phyloP scores from a whole-genome alignment of 2,888 invertebrate genomes.

The Xanthia icteritia region DNA sequence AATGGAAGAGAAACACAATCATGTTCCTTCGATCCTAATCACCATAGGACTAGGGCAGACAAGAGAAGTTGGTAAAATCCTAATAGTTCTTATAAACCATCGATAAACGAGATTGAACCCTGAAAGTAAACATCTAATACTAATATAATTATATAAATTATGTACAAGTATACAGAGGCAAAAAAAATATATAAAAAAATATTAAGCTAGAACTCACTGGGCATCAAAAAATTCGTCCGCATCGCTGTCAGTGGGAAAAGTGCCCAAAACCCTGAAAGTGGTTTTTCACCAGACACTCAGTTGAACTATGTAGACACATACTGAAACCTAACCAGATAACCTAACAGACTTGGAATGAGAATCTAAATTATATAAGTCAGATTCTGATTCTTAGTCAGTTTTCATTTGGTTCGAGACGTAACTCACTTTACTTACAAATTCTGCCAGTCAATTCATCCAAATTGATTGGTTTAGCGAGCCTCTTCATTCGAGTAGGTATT shows the following conservation, averaged over 20 bases:
- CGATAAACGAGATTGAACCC: background rate
- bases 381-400: background rate
- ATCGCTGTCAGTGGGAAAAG: no score
- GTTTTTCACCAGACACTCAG: background rate
- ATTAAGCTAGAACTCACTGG: no score
- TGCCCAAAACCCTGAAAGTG: no score
- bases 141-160: no score
- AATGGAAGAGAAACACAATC: background rate
- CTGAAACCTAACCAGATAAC: background rate
- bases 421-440: slow-evolving; percentile 29
- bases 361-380: background rate
- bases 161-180: no score
- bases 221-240: no score
- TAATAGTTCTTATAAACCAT: background rate
- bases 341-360: background rate
- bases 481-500: background rate
- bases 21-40: background rate
- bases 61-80: background rate
- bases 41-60: background rate
- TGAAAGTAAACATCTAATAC: no score
- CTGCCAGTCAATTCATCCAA: slow-evolving; percentile 22
- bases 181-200: no score
- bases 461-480: slow-evolving; percentile 45
- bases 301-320: background rate
- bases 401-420: slow-evolving; percentile 13